Evolutionary conservation across 2,888 invertebrate genomes (phyloP), one percentile per base, ranked within the genome.

Genomic region (Pherbina coryleti): DNA sequence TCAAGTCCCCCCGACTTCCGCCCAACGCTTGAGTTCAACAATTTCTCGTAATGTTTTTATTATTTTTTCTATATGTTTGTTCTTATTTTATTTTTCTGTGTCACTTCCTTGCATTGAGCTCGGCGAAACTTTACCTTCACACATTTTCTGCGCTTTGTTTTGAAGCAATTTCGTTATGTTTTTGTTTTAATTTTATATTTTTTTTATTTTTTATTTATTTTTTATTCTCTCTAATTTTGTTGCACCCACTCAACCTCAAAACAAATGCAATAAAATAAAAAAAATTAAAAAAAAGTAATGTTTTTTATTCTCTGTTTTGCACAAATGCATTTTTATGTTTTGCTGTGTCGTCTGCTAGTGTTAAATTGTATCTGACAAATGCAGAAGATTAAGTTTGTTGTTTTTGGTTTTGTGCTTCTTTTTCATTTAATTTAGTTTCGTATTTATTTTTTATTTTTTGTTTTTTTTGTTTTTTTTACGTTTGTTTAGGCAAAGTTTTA

Each of bases 201-300:
- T n/a, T n/a, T n/a, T n/a, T n/a, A n/a, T 2, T 44, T 1, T 44
- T 4, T 44, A 3, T 44, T 44, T 44, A 11, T 1, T 44, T 44
- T 11, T 44, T 44, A 44, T 44, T 44, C 7, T 44, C 11, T 44
- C 14, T 44, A 11, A 55, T 55, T 55, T 55, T 55, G 31, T 28
- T 64, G 64, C 64, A 17, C 17, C 64, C n/a, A 31, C 64, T 64
- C 31, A 64, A 64, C 64, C 64, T 64, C 64, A 31, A 64, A 62
- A 28, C 62, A 17, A 62, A 55, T 55, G 55, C 1, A 55, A 55
- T 55, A 55, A 53, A 53, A n/a, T 19, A 53, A 19, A 11, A 53
- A 19, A 22, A 55, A 55, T 5, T 19, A 53, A 19, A 55, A 55
- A 55, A 55, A 3, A 7, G 2, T 19, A 53, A 3, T 37, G 8